These are phyloP conservation scores for Glaucidium brasilianum DNA, from an alignment of 2,113 vertebrate genomes.

Conservation along the genomic window DNA sequence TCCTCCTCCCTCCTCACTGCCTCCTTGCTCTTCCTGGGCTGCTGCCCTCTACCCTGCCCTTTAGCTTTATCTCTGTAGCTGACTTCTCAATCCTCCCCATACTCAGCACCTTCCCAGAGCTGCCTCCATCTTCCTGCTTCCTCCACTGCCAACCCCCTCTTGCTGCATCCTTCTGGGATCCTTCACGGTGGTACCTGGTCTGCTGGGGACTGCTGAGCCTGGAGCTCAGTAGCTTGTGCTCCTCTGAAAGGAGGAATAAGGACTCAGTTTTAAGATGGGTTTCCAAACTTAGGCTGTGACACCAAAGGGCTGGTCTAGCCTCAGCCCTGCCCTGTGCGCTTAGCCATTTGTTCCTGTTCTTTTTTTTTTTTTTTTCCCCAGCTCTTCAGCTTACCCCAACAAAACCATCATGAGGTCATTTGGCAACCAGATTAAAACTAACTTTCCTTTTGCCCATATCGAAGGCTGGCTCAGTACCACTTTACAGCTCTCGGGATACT, in stretches of 20 bases:
- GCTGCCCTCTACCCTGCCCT: not conserved
- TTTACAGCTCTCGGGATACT: not conserved
- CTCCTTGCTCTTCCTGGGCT: not conserved
- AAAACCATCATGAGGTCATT: not conserved
- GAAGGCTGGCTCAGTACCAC: not conserved
- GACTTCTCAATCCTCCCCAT: not conserved
- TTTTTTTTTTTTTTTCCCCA: not conserved
- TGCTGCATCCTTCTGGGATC: not conserved
- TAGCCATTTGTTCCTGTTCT: not conserved
- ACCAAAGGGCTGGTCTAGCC: not conserved
- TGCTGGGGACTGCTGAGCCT: not conserved
- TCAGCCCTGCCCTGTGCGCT: not conserved
- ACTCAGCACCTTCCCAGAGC: not conserved
- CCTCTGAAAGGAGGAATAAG: not conserved
- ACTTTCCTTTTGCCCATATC: not conserved
- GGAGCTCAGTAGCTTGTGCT: not conserved
- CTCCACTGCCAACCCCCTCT: not conserved
- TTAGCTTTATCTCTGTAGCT: not conserved
- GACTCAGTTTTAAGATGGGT: not conserved
- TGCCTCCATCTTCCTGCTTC: not conserved
- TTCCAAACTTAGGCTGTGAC: not conserved
- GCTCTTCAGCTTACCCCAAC: not conserved
- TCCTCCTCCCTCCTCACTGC: not conserved
- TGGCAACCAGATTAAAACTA: not conserved
- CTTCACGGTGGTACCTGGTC: not conserved